Percentiles rank a stretch among this genome's conserved stretches.
Conservation (phyloP, 2,888 invertebrate species). For the Hesperia comma region DNA sequence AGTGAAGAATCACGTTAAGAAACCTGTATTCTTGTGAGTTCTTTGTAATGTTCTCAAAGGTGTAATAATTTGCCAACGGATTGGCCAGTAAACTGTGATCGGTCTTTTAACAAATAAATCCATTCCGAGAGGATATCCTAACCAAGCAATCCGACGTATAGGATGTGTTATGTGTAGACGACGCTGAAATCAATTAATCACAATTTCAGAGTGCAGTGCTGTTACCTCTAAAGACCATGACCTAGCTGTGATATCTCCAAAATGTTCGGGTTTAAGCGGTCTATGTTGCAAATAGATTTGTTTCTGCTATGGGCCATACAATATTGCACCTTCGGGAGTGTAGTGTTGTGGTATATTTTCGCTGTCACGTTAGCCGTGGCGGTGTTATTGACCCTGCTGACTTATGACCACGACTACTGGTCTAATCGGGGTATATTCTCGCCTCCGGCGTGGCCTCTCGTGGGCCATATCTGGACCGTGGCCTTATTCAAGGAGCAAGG, state of each 20-base stretch:
- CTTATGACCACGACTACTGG: slow-evolving; percentile 78
- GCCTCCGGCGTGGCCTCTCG: slow-evolving; percentile 70
- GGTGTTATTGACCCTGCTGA: slow-evolving; percentile 58
- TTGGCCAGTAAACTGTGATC: too few species aligned
- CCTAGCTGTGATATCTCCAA: slow-evolving; percentile 44
- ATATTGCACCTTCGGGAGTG: slow-evolving; percentile 61
- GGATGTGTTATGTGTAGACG: slow-evolving; percentile 40
- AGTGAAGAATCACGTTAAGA: too few species aligned
- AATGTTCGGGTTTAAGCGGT: slow-evolving; percentile 75
- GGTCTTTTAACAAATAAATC: too few species aligned
- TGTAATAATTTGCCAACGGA: neutral
- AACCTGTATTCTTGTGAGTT: too few species aligned
- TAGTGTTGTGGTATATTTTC: slow-evolving; percentile 57
- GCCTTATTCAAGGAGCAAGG: slow-evolving; percentile 74
- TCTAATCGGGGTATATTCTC: slow-evolving; percentile 65
- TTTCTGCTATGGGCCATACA: slow-evolving; percentile 59
- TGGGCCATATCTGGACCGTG: slow-evolving; percentile 72
- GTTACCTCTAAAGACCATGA: slow-evolving; percentile 13
- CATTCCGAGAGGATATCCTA: too few species aligned
- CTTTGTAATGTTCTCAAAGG: too few species aligned
- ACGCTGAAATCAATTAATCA: neutral
- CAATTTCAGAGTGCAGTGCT: slow-evolving; percentile 13
- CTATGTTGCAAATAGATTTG: slow-evolving; percentile 56
- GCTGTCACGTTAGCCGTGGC: slow-evolving; percentile 50
- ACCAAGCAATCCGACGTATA: too few species aligned